Percentiles rank a stretch among this genome's conserved stretches.
Evolutionary conservation across 2,888 invertebrate genomes (phyloP).

Genomic region (Philhelius pedissequus): DNA sequence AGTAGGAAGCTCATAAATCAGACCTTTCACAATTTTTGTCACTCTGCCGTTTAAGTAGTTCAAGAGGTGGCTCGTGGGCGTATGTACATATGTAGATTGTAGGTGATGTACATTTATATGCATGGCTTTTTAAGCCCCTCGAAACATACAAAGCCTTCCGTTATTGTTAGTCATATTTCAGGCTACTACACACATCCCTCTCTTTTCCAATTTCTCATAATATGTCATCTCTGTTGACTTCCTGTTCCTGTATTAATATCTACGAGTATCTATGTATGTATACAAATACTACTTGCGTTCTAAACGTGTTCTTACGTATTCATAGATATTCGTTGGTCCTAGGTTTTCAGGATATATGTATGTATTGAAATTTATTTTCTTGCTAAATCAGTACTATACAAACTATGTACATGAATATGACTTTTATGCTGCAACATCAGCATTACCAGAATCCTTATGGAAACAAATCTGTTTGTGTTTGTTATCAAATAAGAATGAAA

Average conservation of each 20-base stretch:
- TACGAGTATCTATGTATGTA: too few species aligned
- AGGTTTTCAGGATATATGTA: background rate
- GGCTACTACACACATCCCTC: background rate
- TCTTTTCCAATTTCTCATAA: background rate
- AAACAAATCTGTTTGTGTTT: background rate
- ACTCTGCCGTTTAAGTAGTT: background rate
- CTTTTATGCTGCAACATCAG: background rate
- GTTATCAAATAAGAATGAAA: background rate
- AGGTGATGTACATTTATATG: too few species aligned
- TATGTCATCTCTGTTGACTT: background rate
- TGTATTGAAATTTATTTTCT: slow-evolving; percentile 4
- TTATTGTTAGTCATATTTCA: background rate
- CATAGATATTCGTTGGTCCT: background rate
- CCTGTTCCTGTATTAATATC: background rate
- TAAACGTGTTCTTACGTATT: background rate
- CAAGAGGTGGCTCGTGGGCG: background rate
- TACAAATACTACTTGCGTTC: background rate
- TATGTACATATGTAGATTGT: too few species aligned
- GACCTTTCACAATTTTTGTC: slow-evolving; percentile 44
- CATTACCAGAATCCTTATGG: background rate
- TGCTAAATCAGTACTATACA: background rate
- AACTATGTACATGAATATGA: background rate
- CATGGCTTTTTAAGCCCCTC: background rate
- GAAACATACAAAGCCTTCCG: background rate
- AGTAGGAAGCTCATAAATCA: slow-evolving; percentile 48